phyloP scores from a whole-genome alignment of 1,140 invertebrate species.

The Trichonephila clavipes region DNA sequence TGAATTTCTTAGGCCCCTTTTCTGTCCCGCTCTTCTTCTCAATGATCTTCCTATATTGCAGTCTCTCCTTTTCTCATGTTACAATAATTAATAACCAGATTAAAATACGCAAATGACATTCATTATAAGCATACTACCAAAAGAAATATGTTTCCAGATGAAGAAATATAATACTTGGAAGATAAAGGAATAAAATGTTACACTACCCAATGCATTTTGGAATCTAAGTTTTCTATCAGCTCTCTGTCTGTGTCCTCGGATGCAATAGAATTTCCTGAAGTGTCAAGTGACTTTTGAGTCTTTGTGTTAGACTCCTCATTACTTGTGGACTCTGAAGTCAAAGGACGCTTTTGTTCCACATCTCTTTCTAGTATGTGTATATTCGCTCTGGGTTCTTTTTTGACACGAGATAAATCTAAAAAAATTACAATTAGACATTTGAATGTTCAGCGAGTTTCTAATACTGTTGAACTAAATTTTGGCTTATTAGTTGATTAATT shows the following conservation, averaged over 20 bases:
- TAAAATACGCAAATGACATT: too few relatives aligned
- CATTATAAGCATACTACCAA: too few relatives aligned
- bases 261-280: neutral
- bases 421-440: too few relatives aligned
- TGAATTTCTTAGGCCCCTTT: too few relatives aligned
- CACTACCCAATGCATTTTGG: slow-evolving; percentile 13
- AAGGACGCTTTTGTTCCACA: neutral
- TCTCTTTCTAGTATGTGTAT: neutral
- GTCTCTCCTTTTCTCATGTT: too few relatives aligned
- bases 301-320: neutral
- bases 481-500: too few relatives aligned
- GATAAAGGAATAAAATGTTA: neutral
- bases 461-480: too few relatives aligned
- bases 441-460: too few relatives aligned
- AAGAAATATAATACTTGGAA: neutral
- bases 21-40: too few relatives aligned
- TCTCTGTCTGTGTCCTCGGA: neutral
- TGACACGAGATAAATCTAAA: neutral
- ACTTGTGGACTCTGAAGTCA: neutral
- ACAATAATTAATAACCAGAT: too few relatives aligned
- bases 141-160: too few relatives aligned
- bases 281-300: neutral
- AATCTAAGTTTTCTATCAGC: neutral
- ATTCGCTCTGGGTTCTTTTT: neutral
- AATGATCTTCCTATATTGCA: too few relatives aligned